Conservation (phyloP, 2,797 vertebrate genomes). For the Eupleurogrammus muticus region DNA sequence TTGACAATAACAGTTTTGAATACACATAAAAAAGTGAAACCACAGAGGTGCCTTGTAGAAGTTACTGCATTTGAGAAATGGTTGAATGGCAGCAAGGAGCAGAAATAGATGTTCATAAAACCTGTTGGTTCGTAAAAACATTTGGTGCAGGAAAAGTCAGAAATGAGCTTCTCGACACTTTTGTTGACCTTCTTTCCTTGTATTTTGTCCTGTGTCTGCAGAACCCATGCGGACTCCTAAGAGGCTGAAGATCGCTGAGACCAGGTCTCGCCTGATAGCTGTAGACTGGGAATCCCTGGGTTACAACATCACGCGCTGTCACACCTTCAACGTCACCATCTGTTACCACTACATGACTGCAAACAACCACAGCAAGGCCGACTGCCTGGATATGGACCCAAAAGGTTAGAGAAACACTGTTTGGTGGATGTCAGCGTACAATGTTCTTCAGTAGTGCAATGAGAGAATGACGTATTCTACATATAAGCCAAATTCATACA, state of each 20-base stretch:
- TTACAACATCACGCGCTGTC: conserved; percentile 99
- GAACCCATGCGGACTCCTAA: conserved; percentile 98
- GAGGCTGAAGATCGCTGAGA: conserved; percentile 96
- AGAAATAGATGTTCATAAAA: conserved; percentile 39
- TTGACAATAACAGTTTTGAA: conserved; percentile 69
- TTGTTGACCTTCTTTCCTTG: background rate
- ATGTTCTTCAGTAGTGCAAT: background rate
- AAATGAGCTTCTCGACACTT: background rate
- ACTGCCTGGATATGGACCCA: conserved; percentile 98
- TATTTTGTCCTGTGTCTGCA: conserved; percentile 62
- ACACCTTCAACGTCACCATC: conserved; percentile 98
- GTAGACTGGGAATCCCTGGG: conserved; percentile 99
- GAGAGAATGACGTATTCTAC: background rate
- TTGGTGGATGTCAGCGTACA: background rate
- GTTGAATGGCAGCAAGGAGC: conserved; percentile 36
- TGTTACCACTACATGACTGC: conserved; percentile 95
- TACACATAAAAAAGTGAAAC: conserved; percentile 63
- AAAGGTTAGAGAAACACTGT: conserved; percentile 79
- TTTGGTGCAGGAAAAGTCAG: background rate
- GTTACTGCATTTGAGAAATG: conserved; percentile 58
- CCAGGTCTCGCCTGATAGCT: conserved; percentile 92
- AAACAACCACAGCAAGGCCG: conserved; percentile 91
- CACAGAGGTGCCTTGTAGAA: conserved; percentile 42
- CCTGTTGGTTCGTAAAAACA: conserved; percentile 1
- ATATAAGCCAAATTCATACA: background rate